Conservation (phyloP, 2,113 vertebrate species). For the Redunca redunca region DNA sequence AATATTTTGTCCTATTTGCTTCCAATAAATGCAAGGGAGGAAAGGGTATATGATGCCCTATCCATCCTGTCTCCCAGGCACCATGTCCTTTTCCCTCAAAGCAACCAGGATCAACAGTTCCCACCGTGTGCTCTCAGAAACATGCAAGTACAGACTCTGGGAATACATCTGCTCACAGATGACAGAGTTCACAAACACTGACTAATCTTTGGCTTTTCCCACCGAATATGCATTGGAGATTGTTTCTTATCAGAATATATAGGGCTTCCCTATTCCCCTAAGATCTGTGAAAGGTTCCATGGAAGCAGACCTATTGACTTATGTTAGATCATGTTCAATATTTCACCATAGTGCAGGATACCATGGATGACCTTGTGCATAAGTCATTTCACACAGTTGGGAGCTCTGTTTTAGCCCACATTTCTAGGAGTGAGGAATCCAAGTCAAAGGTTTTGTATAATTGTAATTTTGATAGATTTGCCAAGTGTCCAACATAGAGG, state of each 20-base stretch:
- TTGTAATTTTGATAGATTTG: background rate
- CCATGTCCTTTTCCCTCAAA: rapidly evolving
- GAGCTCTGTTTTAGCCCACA: no score
- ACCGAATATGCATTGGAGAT: no score
- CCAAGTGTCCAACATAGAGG: background rate
- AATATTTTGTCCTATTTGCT: background rate
- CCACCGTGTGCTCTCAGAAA: background rate
- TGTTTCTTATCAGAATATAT: rapidly evolving
- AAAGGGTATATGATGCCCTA: rapidly evolving
- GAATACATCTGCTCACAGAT: no score
- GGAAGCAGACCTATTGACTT: background rate
- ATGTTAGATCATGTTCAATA: background rate
- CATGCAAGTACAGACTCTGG: rapidly evolving
- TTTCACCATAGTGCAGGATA: rapidly evolving
- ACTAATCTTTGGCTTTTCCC: background rate
- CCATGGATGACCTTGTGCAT: rapidly evolving
- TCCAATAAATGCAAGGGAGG: background rate
- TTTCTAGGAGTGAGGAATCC: background rate
- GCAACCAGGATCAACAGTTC: background rate
- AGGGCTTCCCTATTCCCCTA: rapidly evolving
- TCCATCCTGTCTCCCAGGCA: rapidly evolving
- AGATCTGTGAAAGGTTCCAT: background rate
- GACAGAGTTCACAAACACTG: background rate
- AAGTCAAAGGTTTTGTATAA: background rate
- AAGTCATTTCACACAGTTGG: rapidly evolving